These are phyloP conservation scores for Orchesella flavescens DNA, from an alignment of 2,888 invertebrate genomes.

Conservation along the genomic window DNA sequence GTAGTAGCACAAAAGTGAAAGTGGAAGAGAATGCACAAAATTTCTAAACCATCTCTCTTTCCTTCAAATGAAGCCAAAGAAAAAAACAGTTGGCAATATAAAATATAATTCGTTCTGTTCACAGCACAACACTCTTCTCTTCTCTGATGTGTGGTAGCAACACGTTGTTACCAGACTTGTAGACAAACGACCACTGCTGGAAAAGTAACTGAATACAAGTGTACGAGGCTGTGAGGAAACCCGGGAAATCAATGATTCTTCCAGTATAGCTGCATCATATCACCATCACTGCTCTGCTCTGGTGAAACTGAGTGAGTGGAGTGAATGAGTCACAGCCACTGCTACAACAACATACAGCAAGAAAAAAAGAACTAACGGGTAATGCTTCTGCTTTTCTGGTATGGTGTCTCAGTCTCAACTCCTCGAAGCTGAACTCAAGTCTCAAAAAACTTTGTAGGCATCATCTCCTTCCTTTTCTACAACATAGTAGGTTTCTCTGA, in stretches of 20 bases:
- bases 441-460: background rate
- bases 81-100: background rate
- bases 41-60: no score
- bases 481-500: background rate
- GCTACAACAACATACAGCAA: no score
- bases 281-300: background rate
- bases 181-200: slow-evolving; percentile 26
- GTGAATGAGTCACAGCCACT: slow-evolving; percentile 11
- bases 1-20: background rate
- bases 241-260: slow-evolving; percentile 59
- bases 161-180: slow-evolving; percentile 34
- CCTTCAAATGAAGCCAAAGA: background rate
- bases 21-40: no score
- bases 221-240: slow-evolving; percentile 48
- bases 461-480: background rate
- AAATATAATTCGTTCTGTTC: background rate
- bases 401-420: no score
- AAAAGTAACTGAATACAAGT: slow-evolving; percentile 12
- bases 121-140: background rate
- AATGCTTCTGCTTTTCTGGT: no score
- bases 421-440: background rate
- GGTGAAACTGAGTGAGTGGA: slow-evolving; percentile 23
- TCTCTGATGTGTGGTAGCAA: slow-evolving; percentile 5
- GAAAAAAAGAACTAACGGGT: no score
- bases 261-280: slow-evolving; percentile 13